A percentile compares a stretch with the other conserved stretches of the same genome.
Conservation (phyloP, 2,797 vertebrate species). For the Loris lydekkerianus region DNA sequence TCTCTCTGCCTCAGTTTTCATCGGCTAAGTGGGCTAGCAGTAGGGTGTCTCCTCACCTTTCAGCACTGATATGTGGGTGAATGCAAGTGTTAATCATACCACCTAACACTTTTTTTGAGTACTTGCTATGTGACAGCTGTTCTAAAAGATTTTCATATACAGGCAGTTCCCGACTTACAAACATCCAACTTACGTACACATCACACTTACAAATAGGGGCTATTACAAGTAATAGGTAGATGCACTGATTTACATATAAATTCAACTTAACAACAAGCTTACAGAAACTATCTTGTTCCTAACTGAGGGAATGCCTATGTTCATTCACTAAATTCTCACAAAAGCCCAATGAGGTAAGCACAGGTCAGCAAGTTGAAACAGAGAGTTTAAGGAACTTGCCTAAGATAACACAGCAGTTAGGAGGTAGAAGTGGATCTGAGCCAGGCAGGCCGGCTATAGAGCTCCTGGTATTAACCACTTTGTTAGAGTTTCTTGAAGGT, state of each 20-base stretch:
- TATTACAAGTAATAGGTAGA: too few species aligned
- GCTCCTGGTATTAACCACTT: neutral
- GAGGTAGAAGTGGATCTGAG: neutral
- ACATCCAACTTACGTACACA: too few species aligned
- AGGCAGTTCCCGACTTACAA: too few species aligned
- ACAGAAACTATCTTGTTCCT: too few species aligned
- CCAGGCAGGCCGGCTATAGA: neutral
- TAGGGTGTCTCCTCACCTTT: neutral
- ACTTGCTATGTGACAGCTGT: neutral
- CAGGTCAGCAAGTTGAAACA: neutral
- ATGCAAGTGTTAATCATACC: neutral
- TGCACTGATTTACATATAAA: too few species aligned
- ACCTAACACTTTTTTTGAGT: neutral
- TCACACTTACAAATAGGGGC: too few species aligned
- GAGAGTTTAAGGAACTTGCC: neutral
- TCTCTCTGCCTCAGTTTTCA: neutral
- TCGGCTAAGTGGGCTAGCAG: neutral
- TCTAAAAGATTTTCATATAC: neutral
- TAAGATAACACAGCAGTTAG: neutral
- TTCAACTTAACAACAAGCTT: too few species aligned
- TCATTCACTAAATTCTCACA: neutral
- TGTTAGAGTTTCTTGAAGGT: neutral
- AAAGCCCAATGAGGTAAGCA: neutral
- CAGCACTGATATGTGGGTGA: neutral
- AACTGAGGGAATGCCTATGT: too few species aligned